Conservation (phyloP, 1,140 invertebrate genomes). For the Diprion similis region DNA sequence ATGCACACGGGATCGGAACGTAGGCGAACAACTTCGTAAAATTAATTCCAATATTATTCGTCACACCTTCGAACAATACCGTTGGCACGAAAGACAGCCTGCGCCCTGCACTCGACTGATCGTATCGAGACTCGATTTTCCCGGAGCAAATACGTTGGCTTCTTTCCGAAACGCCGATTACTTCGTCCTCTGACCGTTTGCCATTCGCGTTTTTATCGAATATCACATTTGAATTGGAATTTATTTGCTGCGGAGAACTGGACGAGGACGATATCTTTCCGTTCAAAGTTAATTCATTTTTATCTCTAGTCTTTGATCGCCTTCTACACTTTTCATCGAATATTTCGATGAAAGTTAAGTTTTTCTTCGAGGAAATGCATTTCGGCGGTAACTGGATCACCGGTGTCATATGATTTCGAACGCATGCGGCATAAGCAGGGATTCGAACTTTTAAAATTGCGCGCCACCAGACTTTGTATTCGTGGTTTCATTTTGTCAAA, state of each 20-base stretch:
- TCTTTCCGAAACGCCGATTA: neutral
- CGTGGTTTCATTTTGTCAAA: neutral
- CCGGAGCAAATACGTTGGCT: neutral
- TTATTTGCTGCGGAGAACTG: no score
- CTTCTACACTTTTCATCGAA: neutral
- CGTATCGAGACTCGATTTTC: constrained; percentile 9
- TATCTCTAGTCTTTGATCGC: no score
- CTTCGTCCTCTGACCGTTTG: no score
- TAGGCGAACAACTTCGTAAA: constrained; percentile 48
- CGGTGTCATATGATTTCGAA: no score
- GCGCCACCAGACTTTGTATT: neutral
- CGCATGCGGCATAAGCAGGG: neutral
- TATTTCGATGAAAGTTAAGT: neutral
- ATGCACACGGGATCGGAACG: constrained; percentile 48
- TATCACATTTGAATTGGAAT: neutral
- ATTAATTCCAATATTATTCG: constrained; percentile 42
- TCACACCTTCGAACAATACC: constrained; percentile 42
- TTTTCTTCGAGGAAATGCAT: neutral
- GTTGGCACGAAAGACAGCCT: constrained; percentile 47
- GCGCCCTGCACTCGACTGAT: constrained; percentile 31
- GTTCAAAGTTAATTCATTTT: no score
- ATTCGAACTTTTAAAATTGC: neutral
- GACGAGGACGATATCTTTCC: no score
- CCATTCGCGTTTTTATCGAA: neutral
- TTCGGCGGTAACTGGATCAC: neutral